Evolutionary conservation across 2,888 invertebrate species (phyloP).

Genomic region (Dryobota labecula): DNA sequence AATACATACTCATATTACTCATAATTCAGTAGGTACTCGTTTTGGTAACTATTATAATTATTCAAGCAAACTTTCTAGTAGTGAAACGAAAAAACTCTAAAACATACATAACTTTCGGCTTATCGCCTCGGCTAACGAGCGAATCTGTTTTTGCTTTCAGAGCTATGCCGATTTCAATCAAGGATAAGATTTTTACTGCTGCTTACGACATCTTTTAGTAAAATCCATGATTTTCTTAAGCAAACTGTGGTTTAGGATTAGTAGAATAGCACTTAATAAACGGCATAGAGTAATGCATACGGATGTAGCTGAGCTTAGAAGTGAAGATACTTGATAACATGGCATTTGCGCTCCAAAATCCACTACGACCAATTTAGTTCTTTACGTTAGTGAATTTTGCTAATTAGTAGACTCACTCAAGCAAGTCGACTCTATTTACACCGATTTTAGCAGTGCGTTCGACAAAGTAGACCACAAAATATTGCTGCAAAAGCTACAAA

Average conservation of each 20-base stretch:
- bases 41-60: neutral
- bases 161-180: slow-evolving; percentile 5
- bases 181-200: slow-evolving; percentile 6
- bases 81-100: neutral
- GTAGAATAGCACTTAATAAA: too few relatives aligned
- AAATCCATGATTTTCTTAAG: too few relatives aligned
- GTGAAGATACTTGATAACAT: too few relatives aligned
- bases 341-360: neutral
- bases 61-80: neutral
- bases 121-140: slow-evolving; percentile 3
- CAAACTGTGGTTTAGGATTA: too few relatives aligned
- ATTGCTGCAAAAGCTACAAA: neutral
- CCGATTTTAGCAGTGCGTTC: too few relatives aligned
- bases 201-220: too few relatives aligned
- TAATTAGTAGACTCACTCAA: neutral
- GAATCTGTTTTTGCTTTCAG: neutral
- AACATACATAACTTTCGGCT: neutral
- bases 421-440: too few relatives aligned
- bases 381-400: neutral
- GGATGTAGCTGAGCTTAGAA: too few relatives aligned
- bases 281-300: too few relatives aligned
- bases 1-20: too few relatives aligned
- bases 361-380: neutral
- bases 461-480: too few relatives aligned
- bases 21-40: neutral